Conservation (phyloP, 2,113 vertebrate species). For the Gavia stellata region DNA sequence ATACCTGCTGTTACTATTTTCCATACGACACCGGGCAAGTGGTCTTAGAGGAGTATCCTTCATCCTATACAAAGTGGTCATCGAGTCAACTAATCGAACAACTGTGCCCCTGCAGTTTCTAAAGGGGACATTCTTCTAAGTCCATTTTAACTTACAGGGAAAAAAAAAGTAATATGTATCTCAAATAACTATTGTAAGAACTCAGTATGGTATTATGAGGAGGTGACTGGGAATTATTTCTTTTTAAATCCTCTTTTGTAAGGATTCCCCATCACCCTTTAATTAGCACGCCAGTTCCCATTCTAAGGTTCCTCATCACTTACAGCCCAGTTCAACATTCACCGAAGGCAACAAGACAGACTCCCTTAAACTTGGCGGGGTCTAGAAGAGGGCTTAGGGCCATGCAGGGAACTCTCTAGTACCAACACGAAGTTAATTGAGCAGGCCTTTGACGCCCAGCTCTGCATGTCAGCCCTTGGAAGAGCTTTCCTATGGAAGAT, state of each 20-base stretch:
- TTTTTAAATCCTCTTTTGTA: constrained; percentile 26
- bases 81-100: constrained; percentile 9
- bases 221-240: not conserved
- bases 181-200: not conserved
- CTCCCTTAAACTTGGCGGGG: not conserved
- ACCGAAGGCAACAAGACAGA: not conserved
- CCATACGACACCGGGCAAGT: constrained; percentile 9
- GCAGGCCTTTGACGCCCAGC: not conserved
- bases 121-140: not conserved
- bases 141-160: not conserved
- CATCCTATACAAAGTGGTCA: not conserved
- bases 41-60: constrained; percentile 20
- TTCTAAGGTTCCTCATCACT: not conserved
- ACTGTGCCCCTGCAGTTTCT: not conserved
- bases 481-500: not conserved
- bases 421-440: not conserved
- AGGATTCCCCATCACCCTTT: not conserved
- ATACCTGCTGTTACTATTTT: constrained; percentile 49
- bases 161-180: not conserved
- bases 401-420: not conserved
- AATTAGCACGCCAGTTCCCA: not conserved
- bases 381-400: not conserved
- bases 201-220: not conserved
- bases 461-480: not conserved
- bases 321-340: not conserved